Percentiles rank a stretch among this genome's conserved stretches.
These are phyloP conservation scores for Hesperophylax magnus DNA, from an alignment of 1,140 invertebrate species.

Conservation along the genomic window DNA sequence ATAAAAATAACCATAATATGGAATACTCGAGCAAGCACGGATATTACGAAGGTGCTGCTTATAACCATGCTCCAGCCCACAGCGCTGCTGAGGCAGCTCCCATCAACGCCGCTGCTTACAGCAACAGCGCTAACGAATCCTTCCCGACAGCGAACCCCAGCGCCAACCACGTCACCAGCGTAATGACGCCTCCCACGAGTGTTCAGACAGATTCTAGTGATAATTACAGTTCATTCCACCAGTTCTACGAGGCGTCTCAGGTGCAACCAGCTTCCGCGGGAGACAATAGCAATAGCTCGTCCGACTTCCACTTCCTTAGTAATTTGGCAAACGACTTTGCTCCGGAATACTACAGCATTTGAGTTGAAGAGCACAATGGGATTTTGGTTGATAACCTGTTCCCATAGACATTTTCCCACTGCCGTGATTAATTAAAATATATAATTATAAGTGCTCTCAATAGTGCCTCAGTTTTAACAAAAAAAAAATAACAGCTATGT, in stretches of 20 bases:
- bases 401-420: conserved; percentile 60
- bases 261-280: conserved; percentile 69
- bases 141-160: conserved; percentile 57
- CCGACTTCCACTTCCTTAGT: conserved; percentile 92
- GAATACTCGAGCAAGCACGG: conserved; percentile 65
- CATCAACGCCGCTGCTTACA: conserved; percentile 53
- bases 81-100: conserved; percentile 56
- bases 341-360: conserved; percentile 92
- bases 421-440: conserved; percentile 32
- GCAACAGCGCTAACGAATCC: conserved; percentile 56
- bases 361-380: conserved; percentile 60
- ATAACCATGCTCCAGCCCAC: conserved; percentile 63
- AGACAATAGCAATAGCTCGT: conserved; percentile 91
- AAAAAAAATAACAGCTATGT: conserved; percentile 13
- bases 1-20: conserved; percentile 61
- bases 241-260: conserved; percentile 77
- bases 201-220: conserved; percentile 73
- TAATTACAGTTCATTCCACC: conserved; percentile 78
- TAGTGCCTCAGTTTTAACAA: conserved; percentile 55
- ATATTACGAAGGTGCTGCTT: conserved; percentile 64
- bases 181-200: conserved; percentile 74
- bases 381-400: conserved; percentile 61
- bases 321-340: conserved; percentile 92
- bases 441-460: conserved; percentile 49
- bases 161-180: conserved; percentile 60